Percentiles rank a stretch among this genome's conserved stretches.
Evolutionary conservation across 1,140 invertebrate genomes (phyloP).

Genomic region (Heliconius congener): DNA sequence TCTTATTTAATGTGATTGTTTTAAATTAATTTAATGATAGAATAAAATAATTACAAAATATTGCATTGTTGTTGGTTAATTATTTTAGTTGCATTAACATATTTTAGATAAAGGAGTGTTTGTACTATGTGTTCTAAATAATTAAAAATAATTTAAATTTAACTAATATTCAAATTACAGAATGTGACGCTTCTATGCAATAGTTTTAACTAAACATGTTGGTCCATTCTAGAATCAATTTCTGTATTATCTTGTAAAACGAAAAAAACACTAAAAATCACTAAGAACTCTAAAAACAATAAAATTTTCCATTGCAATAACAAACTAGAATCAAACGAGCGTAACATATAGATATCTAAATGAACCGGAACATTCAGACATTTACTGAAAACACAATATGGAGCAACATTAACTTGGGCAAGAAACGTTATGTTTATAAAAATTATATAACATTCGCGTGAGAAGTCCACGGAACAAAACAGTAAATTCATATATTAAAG

Average conservation of each 20-base stretch:
- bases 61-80: too few species aligned
- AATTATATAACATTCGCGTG: constrained; percentile 28
- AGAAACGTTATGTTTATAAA: constrained; percentile 23
- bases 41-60: too few species aligned
- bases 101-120: neutral
- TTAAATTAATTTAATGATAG: too few species aligned
- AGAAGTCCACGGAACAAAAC: constrained; percentile 21
- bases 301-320: neutral
- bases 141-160: too few species aligned
- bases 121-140: too few species aligned
- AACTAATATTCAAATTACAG: too few species aligned
- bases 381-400: neutral
- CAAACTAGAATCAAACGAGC: neutral
- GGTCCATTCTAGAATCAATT: neutral
- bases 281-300: neutral
- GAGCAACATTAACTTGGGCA: neutral
- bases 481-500: constrained; percentile 1
- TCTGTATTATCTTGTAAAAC: neutral
- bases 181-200: too few species aligned
- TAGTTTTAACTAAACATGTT: too few species aligned
- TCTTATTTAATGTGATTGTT: too few species aligned
- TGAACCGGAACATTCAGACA: constrained; percentile 4
- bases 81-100: neutral
- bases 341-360: neutral
- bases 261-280: neutral